phyloP scores from a whole-genome alignment of 2,888 invertebrate species.

The Melinaea marsaeus region DNA sequence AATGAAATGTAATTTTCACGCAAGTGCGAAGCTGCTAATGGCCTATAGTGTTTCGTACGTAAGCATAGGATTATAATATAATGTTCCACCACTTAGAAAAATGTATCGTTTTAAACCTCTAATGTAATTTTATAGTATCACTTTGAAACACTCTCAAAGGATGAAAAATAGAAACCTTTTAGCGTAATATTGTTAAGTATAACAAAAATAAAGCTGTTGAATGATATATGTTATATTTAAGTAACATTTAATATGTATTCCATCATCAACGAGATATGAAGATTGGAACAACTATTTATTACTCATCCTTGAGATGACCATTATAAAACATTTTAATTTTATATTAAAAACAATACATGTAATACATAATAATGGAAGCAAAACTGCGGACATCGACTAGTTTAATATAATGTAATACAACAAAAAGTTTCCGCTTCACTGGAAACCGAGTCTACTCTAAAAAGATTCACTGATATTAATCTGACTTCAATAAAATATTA shows the following conservation, averaged over 20 bases:
- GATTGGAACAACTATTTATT: too few species aligned
- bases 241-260: too few species aligned
- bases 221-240: not conserved
- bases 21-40: constrained; percentile 31
- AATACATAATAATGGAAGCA: too few species aligned
- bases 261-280: too few species aligned
- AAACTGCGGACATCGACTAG: too few species aligned
- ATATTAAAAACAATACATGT: too few species aligned
- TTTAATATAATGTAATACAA: not conserved
- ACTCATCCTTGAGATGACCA: too few species aligned
- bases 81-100: not conserved
- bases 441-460: not conserved
- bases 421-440: not conserved
- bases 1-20: constrained; percentile 35
- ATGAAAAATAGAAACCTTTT: constrained; percentile 8
- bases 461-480: not conserved
- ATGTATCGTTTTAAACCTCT: constrained; percentile 8
- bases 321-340: too few species aligned
- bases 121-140: constrained; percentile 6
- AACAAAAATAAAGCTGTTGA: constrained; percentile 3
- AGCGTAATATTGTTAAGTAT: constrained; percentile 1
- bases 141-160: constrained; percentile 5
- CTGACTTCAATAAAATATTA: not conserved
- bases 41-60: constrained; percentile 21
- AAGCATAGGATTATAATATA: constrained; percentile 11